These are phyloP conservation scores for Leucophenga varia DNA, from an alignment of 1,140 invertebrate species.

Conservation along the genomic window DNA sequence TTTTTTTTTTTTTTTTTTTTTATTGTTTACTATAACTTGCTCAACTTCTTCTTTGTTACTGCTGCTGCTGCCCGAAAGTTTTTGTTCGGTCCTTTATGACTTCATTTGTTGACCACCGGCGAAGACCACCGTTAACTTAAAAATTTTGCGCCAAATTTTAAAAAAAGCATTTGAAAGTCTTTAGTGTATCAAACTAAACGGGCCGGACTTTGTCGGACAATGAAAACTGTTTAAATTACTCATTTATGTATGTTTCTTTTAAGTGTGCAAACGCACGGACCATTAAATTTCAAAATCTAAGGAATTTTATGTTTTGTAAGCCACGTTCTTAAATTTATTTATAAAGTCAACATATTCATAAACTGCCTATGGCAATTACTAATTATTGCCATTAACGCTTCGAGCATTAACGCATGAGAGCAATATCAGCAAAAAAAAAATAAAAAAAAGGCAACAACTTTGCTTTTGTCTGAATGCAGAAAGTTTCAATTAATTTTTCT, in stretches of 20 bases:
- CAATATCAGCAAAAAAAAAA: not conserved
- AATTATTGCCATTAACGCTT: not conserved
- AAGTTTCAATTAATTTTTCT: conserved; percentile 54
- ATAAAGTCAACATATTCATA: too few relatives aligned
- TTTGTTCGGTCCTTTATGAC: conserved; percentile 35
- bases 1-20: conserved; percentile 5
- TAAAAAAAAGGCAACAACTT: conserved; percentile 9
- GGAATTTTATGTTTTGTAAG: too few relatives aligned
- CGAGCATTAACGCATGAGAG: not conserved
- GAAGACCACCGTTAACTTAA: conserved; percentile 25
- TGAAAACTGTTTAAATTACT: too few relatives aligned
- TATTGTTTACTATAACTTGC: too few relatives aligned
- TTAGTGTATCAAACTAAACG: not conserved
- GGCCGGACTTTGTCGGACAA: too few relatives aligned
- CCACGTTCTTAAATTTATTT: too few relatives aligned
- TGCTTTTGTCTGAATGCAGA: conserved; percentile 35
- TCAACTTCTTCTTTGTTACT: too few relatives aligned
- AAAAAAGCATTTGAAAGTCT: conserved; percentile 16
- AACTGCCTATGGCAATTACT: conserved; percentile 15
- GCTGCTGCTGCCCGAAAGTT: too few relatives aligned
- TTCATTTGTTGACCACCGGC: conserved; percentile 49
- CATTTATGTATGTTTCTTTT: conserved; percentile 11
- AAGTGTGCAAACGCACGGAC: conserved; percentile 27
- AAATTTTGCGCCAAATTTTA: conserved; percentile 7
- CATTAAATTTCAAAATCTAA: too few relatives aligned